Base-by-base conservation (phyloP, 2,888 invertebrate genomes). In the Agrilus mali region DNA sequence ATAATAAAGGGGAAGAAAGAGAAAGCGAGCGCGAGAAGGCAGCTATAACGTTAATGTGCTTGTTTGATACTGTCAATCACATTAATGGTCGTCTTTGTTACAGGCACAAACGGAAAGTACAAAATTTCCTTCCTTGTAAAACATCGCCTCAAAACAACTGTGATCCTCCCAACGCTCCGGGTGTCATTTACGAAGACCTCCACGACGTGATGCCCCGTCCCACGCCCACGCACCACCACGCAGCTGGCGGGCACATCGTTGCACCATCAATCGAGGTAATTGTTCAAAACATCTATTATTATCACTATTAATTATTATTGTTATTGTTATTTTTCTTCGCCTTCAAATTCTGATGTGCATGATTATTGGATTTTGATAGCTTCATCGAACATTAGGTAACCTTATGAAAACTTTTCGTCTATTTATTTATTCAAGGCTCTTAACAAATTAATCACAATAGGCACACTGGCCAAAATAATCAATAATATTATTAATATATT, bases 91-190 rank as follows among this genome's bases (percentile, higher is more conserved):
- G 43, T 47, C 53, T 56, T 60, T 61, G 64, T 75, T 77, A 43
- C 78, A 87, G 87, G 67, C 86, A 86, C 66, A 86, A 86, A 67
- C 76, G 86, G 66, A 86, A 85, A 82, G 85, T 86, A 61, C 86
- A 86, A 63, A 86, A 86, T 60, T 76, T 87, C 49, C 72, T 86
- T 58, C 86, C 86, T 38, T 86, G 86, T 64, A 87, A 87, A 67
- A 82, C 83, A 38, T 79, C 82, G 49, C 81, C 71, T 47, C 69
- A 70, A 60, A 70, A 68, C 57, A 66, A 69, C 58, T 69, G 71
- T 60, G 50, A 75, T 72, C 45, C 75, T 71, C 17, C 74, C 65
- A 52, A 65, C 68, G 51, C 70, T 65, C 51, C 74, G 67, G 45
- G 75, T 65, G 82, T 83, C 34, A 71, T 84, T 44, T 87, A 87